These are phyloP conservation scores for Danio aesculapii DNA, from an alignment of 2,797 vertebrate genomes.

Conservation along the genomic window DNA sequence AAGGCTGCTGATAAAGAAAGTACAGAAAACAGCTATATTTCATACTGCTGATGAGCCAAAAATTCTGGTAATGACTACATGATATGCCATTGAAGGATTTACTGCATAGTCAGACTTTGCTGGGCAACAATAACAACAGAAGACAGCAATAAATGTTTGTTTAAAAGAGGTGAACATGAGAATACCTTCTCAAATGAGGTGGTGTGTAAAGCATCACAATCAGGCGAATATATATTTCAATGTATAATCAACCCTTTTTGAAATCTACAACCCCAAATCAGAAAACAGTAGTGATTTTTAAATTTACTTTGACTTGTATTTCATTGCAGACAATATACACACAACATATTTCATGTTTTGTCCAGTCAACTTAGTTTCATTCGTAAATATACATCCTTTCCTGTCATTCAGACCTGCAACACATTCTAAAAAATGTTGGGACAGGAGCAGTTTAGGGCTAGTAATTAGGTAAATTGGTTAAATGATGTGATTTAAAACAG, in stretches of 20 bases:
- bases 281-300: too few species aligned
- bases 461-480: too few species aligned
- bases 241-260: background rate
- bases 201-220: background rate
- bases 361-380: too few species aligned
- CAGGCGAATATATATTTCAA: background rate
- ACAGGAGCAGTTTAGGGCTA: too few species aligned
- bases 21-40: slow-evolving; percentile 18
- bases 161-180: too few species aligned
- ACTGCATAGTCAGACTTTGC: background rate
- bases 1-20: slow-evolving; percentile 1
- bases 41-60: slow-evolving; percentile 18
- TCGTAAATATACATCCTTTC: too few species aligned
- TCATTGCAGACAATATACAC: too few species aligned
- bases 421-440: too few species aligned
- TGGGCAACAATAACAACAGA: background rate
- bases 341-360: too few species aligned
- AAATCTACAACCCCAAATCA: background rate
- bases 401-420: too few species aligned
- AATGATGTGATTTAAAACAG: too few species aligned
- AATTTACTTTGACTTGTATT: too few species aligned
- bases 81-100: slow-evolving; percentile 10
- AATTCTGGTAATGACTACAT: background rate
- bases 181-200: background rate
- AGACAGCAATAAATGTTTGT: background rate